Evolutionary conservation across 2,888 invertebrate species (phyloP), one percentile per base, ranked within the genome.

Genomic region (Ormyrus rosae): DNA sequence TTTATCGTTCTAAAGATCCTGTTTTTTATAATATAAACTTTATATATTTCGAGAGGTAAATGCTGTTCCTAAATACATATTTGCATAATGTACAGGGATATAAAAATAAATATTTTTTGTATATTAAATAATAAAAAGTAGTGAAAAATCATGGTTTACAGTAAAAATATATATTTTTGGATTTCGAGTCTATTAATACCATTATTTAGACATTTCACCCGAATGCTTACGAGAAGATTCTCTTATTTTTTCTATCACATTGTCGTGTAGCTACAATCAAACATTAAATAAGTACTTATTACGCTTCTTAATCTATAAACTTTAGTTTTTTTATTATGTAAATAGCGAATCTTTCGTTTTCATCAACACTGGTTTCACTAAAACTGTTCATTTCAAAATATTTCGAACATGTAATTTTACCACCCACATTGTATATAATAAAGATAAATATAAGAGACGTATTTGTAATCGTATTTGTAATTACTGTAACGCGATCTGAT

Each of bases 41-140:
- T 7, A 71, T 61, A 63, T 63, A 13, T 65, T 73, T 76, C 50
- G 68, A 69, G 71, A 46, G 51, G 48, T 64, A 68, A 68, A 78
- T 79, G 68, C 76, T 79, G 78, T 81, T 81, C 81, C 81, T 81
- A 76, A 68, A 72, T 51, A 63, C 67, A 63, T 68, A 69, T 81
- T 72, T 46, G 75, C 67, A 75, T 64, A 72, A 71, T 81, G 81
- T 79, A 76, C 64, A 78, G 75, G 75, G 63, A 78, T 78, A 48
- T 71, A 75, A 68, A 53, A 75, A 75, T 74, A 13, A 63, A 75
- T 81, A 78, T 81, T 71, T 81, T 81, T 78, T 81, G 71, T 75
- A 81, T 61, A 46, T 75, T 58, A 56, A 74, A 65, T 60, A 68
- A 63, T 63, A 56, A 58, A 76, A 74, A 75, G 68, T 67, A 75